A percentile compares a stretch with the other conserved stretches of the same genome.
Evolutionary conservation across 2,888 invertebrate genomes (phyloP).

Genomic region (Galeruca laticollis): DNA sequence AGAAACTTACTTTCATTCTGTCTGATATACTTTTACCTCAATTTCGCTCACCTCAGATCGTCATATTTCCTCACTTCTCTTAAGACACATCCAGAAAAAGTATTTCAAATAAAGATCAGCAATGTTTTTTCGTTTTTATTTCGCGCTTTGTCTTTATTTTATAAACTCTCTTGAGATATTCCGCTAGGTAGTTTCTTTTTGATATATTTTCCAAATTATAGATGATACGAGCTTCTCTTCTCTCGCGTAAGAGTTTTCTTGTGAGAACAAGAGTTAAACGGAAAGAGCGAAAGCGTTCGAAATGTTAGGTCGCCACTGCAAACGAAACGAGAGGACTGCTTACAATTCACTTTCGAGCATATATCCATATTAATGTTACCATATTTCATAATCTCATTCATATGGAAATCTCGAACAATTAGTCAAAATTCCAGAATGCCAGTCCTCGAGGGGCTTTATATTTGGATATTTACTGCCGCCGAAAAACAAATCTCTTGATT

Average conservation of each 20-base stretch:
- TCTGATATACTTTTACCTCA: too few relatives aligned
- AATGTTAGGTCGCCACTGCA: constrained; percentile 53
- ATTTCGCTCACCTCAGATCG: too few relatives aligned
- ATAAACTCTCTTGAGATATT: too few relatives aligned
- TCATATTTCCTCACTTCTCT: too few relatives aligned
- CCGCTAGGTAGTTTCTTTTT: too few relatives aligned
- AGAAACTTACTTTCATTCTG: too few relatives aligned
- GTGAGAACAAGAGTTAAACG: neutral
- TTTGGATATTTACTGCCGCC: constrained; percentile 30
- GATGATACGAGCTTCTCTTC: neutral
- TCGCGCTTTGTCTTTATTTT: too few relatives aligned
- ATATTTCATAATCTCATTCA: constrained; percentile 87
- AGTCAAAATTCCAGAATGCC: constrained; percentile 67
- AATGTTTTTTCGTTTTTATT: too few relatives aligned
- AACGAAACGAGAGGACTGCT: constrained; percentile 55
- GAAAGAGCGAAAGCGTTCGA: constrained; percentile 40
- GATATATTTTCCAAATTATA: too few relatives aligned
- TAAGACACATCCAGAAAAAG: too few relatives aligned
- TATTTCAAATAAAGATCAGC: too few relatives aligned
- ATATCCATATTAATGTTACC: constrained; percentile 82
- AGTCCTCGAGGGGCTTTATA: constrained; percentile 42
- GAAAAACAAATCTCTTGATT: constrained; percentile 17
- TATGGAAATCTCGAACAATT: constrained; percentile 80
- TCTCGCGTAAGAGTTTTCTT: too few relatives aligned
- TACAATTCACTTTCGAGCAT: constrained; percentile 69